Evolutionary conservation across 1,140 invertebrate species (phyloP), one percentile per base, ranked within the genome.

Genomic region (Harpegnathos saltator): DNA sequence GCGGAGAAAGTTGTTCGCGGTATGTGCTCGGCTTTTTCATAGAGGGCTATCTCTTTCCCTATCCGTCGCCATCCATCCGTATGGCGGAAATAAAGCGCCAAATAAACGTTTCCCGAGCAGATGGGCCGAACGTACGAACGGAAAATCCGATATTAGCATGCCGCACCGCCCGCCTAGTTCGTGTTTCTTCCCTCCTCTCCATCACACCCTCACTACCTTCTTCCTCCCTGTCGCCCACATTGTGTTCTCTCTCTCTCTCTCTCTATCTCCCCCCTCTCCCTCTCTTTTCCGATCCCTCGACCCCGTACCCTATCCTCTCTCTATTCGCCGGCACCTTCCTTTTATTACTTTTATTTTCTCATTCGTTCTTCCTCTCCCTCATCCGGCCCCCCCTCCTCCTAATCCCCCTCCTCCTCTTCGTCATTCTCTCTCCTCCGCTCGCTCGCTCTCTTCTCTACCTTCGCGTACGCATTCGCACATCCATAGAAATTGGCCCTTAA

Each of bases 131-230:
- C 85, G 58, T 69, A 84, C 85, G 85, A 77, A 80, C 24, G 80
- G 88, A 85, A 90, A 87, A 89, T 90, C 85, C 89, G 83, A 89
- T 85, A 90, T 90, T 89, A 90, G 87, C 89, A 90, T 90, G 85
- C 89, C 78, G 48, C 71, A 56, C 38, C 78, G 73, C 72, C 89
- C 89, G 85, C 89, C 89, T 85, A 87, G 87, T 90, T 87, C 87
- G 85, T 90, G 89, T 90, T 90, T 69, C 84, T 77, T 62, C 74
- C 84, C 82, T 86, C 74, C 69, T 80, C 85, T 75, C 59, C 81
- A 48, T 78, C 44, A 26, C 54, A n/a, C 52, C 52, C 71, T 83
- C 29, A 66, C 29, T 11, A 19, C 15, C 15, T 17, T 33, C 38
- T 17, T 66, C 68, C 71, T 68, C 19, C 44, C 82, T 54, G 19